phyloP scores from a whole-genome alignment of 2,113 vertebrate species.

The Rhynchomys soricoides region DNA sequence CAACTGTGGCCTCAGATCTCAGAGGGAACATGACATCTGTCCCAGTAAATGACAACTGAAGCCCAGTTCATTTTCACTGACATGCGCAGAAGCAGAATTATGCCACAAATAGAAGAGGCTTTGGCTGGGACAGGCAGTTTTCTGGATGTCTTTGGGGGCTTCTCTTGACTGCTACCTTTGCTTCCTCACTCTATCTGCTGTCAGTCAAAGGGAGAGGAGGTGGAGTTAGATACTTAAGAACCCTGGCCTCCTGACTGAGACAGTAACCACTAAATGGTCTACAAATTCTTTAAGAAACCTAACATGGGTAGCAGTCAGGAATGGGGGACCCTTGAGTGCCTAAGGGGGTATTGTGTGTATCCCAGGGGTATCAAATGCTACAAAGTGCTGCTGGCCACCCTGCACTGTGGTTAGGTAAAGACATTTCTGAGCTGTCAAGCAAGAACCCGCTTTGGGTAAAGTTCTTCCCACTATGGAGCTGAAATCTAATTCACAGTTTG shows the following conservation, averaged over 20 bases:
- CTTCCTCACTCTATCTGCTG: accelerated
- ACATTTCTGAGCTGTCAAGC: constrained; percentile 1
- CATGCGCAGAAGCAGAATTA: not conserved
- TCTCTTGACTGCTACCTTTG: accelerated
- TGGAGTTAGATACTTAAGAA: not conserved
- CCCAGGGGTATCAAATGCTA: not conserved
- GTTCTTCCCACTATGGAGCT: not conserved
- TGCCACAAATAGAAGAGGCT: not conserved
- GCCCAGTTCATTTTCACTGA: not conserved
- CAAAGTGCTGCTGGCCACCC: not conserved
- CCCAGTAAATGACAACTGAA: not conserved
- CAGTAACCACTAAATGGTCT: not conserved
- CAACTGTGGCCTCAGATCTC: too few species aligned
- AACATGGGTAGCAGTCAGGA: not conserved
- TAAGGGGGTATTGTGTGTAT: not conserved
- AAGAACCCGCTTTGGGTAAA: not conserved
- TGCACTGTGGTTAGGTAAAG: not conserved
- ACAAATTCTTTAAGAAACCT: not conserved
- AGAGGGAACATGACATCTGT: too few species aligned
- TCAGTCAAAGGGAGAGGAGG: not conserved
- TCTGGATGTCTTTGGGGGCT: not conserved
- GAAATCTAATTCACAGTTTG: constrained; percentile 60
- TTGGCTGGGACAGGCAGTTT: accelerated
- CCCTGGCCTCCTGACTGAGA: not conserved
- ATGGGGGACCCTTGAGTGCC: not conserved